Evolutionary conservation across 2,797 vertebrate species (phyloP), one percentile per base, ranked within the genome.

Genomic region (Anguilla marmorata): DNA sequence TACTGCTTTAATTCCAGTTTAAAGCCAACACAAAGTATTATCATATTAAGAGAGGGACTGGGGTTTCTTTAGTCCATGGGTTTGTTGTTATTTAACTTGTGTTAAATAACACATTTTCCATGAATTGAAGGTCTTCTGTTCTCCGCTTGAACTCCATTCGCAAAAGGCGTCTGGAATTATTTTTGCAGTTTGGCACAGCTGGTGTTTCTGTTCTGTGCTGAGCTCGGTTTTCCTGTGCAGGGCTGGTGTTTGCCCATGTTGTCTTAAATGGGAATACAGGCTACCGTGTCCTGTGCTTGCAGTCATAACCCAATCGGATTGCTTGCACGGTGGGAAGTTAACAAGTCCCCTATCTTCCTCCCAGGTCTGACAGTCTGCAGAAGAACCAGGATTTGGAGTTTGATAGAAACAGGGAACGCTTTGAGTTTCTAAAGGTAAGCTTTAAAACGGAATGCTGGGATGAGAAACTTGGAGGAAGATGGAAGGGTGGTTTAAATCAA

Each of bases 371-470:
- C 87, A 99, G 98, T 92, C 94, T 99, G 89, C 97, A 98, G 94
- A 99, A 98, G 94, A 99, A 99, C 93, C 97, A 99, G 92, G 98
- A 99, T 88, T 91, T 99, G 92, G 99, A 99, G 94, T 99, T 99
- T 96, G 97, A 99, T 93, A 97, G 99, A 89, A 99, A 99, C 94
- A 96, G 88, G 94, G 98, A 99, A 93, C 95, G 98, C 92, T 99
- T 99, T 95, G 97, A 99, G 90, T 99, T 99, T 94, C 95, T 99
- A 91, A 99, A 99, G 98, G 99, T 99, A 93, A 60, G 7, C 27
- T 41, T 27, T 41, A 52, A 45, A 50, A 5, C 24, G 3, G 24
- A 69, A 85, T 84, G 27, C 63, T 66, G 12, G 21, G 27, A 74
- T 11, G 27, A 9, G 30, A 56, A 33, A 24, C 24, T 9, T 56